Evolutionary conservation across 2,888 invertebrate genomes (phyloP).

Genomic region (Cryptosula pallasiana): DNA sequence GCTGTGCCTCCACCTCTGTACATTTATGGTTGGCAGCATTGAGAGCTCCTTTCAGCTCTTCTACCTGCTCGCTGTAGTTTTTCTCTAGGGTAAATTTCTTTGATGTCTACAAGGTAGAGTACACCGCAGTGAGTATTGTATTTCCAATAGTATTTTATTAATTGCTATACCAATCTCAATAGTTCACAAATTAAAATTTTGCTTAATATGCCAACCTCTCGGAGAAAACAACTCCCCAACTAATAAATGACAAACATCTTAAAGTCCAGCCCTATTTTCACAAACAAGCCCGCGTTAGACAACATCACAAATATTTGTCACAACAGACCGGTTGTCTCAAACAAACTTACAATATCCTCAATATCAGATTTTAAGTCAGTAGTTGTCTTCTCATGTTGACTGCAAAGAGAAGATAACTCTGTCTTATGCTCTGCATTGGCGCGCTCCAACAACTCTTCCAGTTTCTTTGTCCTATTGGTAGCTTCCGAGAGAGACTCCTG

Average conservation of each 20-base stretch:
- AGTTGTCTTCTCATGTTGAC: conserved; percentile 18
- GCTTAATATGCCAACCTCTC: too few species aligned
- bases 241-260: too few species aligned
- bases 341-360: background rate
- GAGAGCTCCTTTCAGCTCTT: background rate
- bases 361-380: background rate
- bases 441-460: conserved; percentile 37
- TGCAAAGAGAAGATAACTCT: conserved; percentile 31
- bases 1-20: background rate
- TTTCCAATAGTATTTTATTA: too few species aligned
- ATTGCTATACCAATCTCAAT: too few species aligned
- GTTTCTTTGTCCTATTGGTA: conserved; percentile 48
- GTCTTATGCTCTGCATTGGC: conserved; percentile 36
- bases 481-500: conserved; percentile 50
- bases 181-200: too few species aligned
- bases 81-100: background rate
- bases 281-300: too few species aligned
- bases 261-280: too few species aligned
- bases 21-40: background rate
- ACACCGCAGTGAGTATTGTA: too few species aligned
- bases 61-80: background rate
- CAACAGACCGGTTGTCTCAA: too few species aligned
- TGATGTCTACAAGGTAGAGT: too few species aligned
- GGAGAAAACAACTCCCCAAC: too few species aligned
- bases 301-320: too few species aligned